phyloP scores from a whole-genome alignment of 2,113 vertebrate species.

The Gadus chalcogrammus region DNA sequence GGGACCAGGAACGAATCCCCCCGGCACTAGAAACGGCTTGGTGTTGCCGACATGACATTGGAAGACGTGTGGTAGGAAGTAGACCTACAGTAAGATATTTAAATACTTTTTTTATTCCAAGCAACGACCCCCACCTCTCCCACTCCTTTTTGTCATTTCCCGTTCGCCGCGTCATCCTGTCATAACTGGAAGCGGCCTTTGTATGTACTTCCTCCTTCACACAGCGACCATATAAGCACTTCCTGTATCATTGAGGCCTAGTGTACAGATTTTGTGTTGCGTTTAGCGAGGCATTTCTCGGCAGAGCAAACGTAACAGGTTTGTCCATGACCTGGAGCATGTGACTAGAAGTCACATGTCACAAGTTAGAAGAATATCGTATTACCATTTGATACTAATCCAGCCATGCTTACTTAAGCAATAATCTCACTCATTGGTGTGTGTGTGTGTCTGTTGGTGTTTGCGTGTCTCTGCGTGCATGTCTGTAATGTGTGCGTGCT shows the following conservation, averaged over 20 bases:
- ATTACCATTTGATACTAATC: too few relatives aligned
- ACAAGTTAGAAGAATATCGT: too few relatives aligned
- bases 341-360: too few relatives aligned
- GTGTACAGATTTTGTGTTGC: slow-evolving; percentile 5
- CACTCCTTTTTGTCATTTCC: slow-evolving; percentile 38
- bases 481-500: neutral
- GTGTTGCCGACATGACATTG: too few relatives aligned
- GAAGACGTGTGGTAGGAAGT: too few relatives aligned
- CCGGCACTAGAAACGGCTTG: too few relatives aligned
- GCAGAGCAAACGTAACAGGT: too few relatives aligned
- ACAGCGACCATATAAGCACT: slow-evolving; percentile 31
- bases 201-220: slow-evolving; percentile 36
- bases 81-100: too few relatives aligned
- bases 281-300: slow-evolving; percentile 6
- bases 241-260: slow-evolving; percentile 18
- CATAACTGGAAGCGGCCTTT: slow-evolving; percentile 29
- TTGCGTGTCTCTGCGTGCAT: neutral
- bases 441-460: neutral
- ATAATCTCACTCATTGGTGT: too few relatives aligned
- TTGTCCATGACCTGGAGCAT: too few relatives aligned
- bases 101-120: neutral
- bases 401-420: too few relatives aligned
- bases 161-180: slow-evolving; percentile 52
- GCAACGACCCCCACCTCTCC: neutral
- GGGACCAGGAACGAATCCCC: too few relatives aligned